Evolutionary conservation across 2,113 vertebrate genomes (phyloP).

Genomic region (Rhinogobius similis): DNA sequence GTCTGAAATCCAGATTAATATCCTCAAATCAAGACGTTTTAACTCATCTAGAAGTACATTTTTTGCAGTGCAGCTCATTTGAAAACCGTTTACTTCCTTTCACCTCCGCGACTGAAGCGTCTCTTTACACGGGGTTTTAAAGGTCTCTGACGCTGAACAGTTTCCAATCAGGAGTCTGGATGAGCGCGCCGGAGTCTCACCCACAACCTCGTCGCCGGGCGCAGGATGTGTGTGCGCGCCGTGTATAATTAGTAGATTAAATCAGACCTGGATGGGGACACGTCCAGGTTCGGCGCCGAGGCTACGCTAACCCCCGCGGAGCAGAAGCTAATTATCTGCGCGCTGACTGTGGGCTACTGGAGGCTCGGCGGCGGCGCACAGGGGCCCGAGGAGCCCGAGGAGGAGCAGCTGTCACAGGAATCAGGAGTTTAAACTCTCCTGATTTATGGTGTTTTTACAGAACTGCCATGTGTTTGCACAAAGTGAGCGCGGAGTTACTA

Average conservation of each 20-base stretch:
- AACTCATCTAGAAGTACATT: no score
- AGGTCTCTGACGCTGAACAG: no score
- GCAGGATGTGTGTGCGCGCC: no score
- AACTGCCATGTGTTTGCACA: not conserved
- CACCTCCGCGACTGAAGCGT: no score
- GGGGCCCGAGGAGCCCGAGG: not conserved
- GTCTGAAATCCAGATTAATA: no score
- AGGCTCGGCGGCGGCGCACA: not conserved
- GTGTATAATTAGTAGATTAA: constrained; percentile 58
- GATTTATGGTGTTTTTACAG: not conserved
- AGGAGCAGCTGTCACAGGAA: constrained; percentile 2
- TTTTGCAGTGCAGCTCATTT: no score
- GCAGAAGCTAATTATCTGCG: constrained; percentile 68
- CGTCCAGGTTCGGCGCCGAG: not conserved
- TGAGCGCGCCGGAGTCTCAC: no score
- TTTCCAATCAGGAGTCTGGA: no score
- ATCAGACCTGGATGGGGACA: constrained; percentile 55
- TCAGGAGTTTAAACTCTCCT: not conserved
- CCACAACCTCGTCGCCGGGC: no score
- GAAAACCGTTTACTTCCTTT: no score
- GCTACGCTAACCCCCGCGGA: constrained; percentile 48
- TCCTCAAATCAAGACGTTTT: no score
- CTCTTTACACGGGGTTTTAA: no score
- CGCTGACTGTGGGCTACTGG: constrained; percentile 42
- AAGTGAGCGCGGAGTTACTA: not conserved